Conservation (phyloP, 2,113 vertebrate genomes). For the Theristicus caerulescens region DNA sequence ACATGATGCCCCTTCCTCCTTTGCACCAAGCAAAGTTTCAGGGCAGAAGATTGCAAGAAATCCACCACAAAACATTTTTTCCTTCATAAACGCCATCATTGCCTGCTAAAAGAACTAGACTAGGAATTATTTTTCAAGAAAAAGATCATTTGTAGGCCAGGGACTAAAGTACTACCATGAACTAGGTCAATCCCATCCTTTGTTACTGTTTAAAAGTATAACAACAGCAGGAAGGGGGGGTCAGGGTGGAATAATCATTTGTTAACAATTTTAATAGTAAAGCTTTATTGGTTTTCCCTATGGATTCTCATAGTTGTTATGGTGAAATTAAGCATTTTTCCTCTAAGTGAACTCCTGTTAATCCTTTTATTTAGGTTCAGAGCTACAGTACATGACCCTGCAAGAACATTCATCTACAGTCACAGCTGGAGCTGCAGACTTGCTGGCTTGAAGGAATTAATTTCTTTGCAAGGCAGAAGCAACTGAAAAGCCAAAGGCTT, state of each 20-base stretch:
- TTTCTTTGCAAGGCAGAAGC: slow-evolving; percentile 7
- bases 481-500: slow-evolving; percentile 14
- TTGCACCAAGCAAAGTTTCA: not conserved
- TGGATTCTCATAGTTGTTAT: slow-evolving; percentile 11
- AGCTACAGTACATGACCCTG: slow-evolving; percentile 28
- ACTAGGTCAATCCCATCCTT: slow-evolving; percentile 24
- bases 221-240: not conserved
- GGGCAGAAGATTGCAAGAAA: not conserved
- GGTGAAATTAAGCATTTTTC: slow-evolving; percentile 32
- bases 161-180: not conserved
- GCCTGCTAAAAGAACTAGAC: not conserved
- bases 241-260: slow-evolving; percentile 39
- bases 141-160: not conserved
- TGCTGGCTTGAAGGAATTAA: slow-evolving; percentile 18
- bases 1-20: not conserved
- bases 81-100: not conserved
- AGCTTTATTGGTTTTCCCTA: slow-evolving; percentile 28
- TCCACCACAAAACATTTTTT: not conserved
- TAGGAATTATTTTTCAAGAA: not conserved
- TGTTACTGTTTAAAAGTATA: slow-evolving; percentile 9
- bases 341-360: slow-evolving; percentile 28
- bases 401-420: slow-evolving; percentile 31
- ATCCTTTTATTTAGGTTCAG: slow-evolving; percentile 35
- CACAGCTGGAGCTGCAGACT: slow-evolving; percentile 37
- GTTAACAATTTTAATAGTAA: slow-evolving; percentile 50